Conservation (phyloP, 2,888 invertebrate genomes). For the Vanessa cardui region DNA sequence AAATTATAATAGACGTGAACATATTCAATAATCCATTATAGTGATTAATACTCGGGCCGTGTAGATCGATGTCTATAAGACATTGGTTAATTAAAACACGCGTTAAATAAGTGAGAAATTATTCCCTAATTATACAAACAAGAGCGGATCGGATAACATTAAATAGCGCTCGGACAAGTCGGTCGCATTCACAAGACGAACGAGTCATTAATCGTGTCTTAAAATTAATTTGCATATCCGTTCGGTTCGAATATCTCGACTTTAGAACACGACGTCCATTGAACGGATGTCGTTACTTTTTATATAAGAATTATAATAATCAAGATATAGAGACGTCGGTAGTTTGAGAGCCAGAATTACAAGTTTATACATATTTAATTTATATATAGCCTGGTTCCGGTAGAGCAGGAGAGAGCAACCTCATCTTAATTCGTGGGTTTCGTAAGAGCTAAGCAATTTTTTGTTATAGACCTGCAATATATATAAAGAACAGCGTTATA, state of each 20-base stretch:
- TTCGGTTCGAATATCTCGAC: conserved; percentile 28
- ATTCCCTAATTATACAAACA: conserved; percentile 7
- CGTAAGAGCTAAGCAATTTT: too few species aligned
- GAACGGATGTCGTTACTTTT: conserved; percentile 34
- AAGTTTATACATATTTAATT: conserved; percentile 2
- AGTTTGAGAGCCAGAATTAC: conserved; percentile 14
- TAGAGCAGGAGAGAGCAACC: too few species aligned
- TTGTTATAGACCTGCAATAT: too few species aligned
- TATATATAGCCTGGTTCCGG: too few species aligned
- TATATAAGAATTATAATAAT: conserved; percentile 19
- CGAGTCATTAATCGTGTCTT: conserved; percentile 35
- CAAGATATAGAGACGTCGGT: conserved; percentile 8
- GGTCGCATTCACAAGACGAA: conserved; percentile 25
- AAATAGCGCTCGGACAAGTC: conserved; percentile 15
- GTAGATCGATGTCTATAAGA: too few species aligned
- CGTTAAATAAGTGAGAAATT: conserved; percentile 1
- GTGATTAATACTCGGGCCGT: too few species aligned
- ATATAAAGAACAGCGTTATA: too few species aligned
- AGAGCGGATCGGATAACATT: conserved; percentile 5
- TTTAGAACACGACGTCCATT: conserved; percentile 23
- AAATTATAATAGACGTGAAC: too few species aligned
- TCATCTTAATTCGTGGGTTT: too few species aligned
- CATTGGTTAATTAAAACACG: neutral
- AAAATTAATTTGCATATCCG: conserved; percentile 39
- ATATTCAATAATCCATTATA: too few species aligned